Conservation (phyloP, 2,113 vertebrate genomes). For the Circaetus cinerascens region DNA sequence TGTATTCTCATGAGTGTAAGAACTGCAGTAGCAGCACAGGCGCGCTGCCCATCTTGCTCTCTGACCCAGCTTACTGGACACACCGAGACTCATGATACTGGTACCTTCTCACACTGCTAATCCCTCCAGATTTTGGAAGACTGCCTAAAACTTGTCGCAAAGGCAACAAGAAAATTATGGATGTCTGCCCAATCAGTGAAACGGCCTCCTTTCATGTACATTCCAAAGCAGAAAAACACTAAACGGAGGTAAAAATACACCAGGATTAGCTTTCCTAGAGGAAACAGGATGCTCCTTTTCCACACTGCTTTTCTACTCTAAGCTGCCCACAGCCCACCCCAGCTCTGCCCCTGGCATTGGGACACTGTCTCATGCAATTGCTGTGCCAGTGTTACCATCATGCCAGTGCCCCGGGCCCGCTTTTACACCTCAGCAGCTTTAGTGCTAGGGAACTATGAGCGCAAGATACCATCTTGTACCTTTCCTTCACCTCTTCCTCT, state of each 20-base stretch:
- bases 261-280: not conserved
- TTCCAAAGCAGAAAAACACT: not conserved
- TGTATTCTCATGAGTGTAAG: not conserved
- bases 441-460: not conserved
- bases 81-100: not conserved
- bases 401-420: not conserved
- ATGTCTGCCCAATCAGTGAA: not conserved
- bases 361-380: not conserved
- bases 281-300: not conserved
- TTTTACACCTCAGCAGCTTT: not conserved
- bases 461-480: conserved; percentile 43
- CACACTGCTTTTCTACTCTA: not conserved
- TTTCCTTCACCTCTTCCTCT: conserved; percentile 63
- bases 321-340: not conserved
- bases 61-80: not conserved
- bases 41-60: not conserved
- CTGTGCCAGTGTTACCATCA: not conserved
- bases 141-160: not conserved
- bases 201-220: not conserved
- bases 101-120: not conserved
- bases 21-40: not conserved
- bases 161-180: not conserved
- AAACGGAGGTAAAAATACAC: not conserved
- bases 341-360: not conserved
- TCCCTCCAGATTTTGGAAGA: not conserved